Base-by-base conservation (phyloP, 1,140 invertebrate species). In the Drosophila willistoni region DNA sequence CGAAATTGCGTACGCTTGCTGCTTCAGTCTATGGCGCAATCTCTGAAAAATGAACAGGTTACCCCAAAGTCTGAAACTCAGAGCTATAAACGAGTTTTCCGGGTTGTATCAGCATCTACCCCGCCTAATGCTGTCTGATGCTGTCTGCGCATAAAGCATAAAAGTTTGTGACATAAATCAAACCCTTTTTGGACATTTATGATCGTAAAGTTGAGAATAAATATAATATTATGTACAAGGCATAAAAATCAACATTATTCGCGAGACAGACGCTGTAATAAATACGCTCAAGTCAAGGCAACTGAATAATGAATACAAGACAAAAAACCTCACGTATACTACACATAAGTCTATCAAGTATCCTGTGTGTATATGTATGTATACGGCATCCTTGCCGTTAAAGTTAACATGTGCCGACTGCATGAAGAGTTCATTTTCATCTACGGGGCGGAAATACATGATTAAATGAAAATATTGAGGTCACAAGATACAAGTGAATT, bases 101-200 rank as follows among this genome's bases (percentile, higher is more conserved):
- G 44, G 44, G 10, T 3, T 51, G 17, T 51, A 51, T 51, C 29
- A 29, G 29, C 29, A 29, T 6, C 29, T 1, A 29, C 29, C 29
- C 17, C 44, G 44, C 44, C 44, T 10, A 9, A 1, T 22, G 9
- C 17, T 51, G 61, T 14, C 25, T 44, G 60, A 42, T 12, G n/a
- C n/a, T n/a, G n/a, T n/a, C n/a, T n/a, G 29, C 42, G 39, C 63
- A 68, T 65, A 71, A 64, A 86, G 57, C 63, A 74, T 71, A 83
- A 90, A 86, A 83, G 81, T 90, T 91, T 86, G 63, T 42, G 68
- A 54, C 59, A 79, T 91, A 91, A 91, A 91, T 91, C 90, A 91
- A 87, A 90, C 57, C 85, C 73, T 64, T 85, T 79, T 77, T 57
- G 79, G 89, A 91, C 90, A 89, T 91, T 90, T 91, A 91, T 86